Evolutionary conservation across 2,888 invertebrate species (phyloP), one percentile per base, ranked within the genome.

Genomic region (Criorhina ranunculi): DNA sequence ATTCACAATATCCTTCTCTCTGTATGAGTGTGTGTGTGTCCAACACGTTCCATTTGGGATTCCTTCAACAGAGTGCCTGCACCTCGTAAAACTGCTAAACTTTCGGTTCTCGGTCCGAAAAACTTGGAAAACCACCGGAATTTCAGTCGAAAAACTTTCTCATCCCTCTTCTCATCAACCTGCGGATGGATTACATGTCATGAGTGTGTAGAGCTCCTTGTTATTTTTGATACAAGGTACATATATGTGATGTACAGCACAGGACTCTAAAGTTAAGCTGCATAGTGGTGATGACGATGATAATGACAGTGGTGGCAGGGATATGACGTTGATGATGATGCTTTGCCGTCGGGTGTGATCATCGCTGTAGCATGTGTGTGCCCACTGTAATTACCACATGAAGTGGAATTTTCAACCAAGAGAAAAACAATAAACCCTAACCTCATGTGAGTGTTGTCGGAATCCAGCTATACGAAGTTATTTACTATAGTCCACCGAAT

Each of bases 101-200:
- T 79, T 78, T 73, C 31, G 12, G 1, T n/a, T n/a, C 40, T 67
- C 51, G 17, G 75, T 64, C 78, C 72, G 82, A 79, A 44, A n/a
- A 75, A 79, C 75, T 85, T 85, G 49, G 40, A 79, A 75, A 83
- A 49, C 75, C 9, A 49, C 49, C 67, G 37, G 35, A 69, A 57
- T 64, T 66, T 51, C 44, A 57, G 33, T 17, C 7, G 51, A 49
- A 9, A 53, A 60, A 49, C 57, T 40, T 62, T 19, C 62, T 72
- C 72, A 11, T 66, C 37, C 72, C 60, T 19, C 53, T 44, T 60
- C 37, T 46, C 77, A 75, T 75, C 79, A 85, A 85, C 83, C 83
- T 75, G 83, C 83, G 79, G 83, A 85, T 79, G 83, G 79, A 85
- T 85, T 85, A 85, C 83, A 85, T 79, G 83, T 75, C 83, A 85